These are phyloP conservation scores for Sebastes iracundus DNA, from an alignment of 2,797 vertebrate genomes.

Conservation along the genomic window DNA sequence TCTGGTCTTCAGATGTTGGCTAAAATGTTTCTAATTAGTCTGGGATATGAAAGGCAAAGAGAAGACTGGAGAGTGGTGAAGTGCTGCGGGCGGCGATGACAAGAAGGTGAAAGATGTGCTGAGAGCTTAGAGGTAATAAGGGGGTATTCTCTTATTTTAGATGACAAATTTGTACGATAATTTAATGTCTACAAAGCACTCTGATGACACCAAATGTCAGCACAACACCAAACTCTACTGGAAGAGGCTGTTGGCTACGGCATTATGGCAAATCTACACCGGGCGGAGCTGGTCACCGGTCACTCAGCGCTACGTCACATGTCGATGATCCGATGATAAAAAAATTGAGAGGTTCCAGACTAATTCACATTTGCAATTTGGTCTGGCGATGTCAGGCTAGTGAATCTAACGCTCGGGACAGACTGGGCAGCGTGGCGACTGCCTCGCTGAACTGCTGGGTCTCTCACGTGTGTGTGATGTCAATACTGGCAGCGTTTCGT, in stretches of 20 bases:
- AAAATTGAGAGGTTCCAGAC: not conserved
- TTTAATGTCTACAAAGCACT: not conserved
- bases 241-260: not conserved
- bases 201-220: not conserved
- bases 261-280: not conserved
- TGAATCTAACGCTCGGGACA: not conserved
- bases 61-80: not conserved
- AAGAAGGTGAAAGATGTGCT: not conserved
- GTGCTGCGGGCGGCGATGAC: not conserved
- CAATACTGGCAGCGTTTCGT: no score
- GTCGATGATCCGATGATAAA: not conserved
- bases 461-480: no score
- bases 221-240: not conserved
- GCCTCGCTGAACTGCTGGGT: no score
- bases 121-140: not conserved
- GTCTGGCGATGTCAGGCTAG: not conserved
- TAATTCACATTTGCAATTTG: not conserved
- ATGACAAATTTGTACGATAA: not conserved
- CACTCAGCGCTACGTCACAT: not conserved
- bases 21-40: constrained; percentile 57
- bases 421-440: no score
- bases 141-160: not conserved
- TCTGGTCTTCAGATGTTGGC: constrained; percentile 32
- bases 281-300: not conserved
- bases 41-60: constrained; percentile 18